These are phyloP conservation scores for Lasioglossum marginatum DNA, from an alignment of 2,888 invertebrate genomes.

Conservation along the genomic window DNA sequence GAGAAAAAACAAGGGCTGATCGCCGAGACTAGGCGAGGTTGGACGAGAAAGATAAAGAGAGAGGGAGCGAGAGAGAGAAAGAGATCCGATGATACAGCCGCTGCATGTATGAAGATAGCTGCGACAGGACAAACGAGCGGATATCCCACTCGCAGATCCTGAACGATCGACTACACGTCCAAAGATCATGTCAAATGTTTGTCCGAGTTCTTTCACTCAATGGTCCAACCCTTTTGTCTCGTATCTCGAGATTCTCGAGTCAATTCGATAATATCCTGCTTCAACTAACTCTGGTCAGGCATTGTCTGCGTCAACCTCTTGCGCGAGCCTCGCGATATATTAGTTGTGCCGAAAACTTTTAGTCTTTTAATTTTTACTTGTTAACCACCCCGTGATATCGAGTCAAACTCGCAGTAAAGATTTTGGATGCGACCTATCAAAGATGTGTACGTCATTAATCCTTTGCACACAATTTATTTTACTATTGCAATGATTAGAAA, in stretches of 20 bases:
- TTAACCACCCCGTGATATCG: not conserved
- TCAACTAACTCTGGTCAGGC: not conserved
- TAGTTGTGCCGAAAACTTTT: not conserved
- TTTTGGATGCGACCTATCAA: too few species aligned
- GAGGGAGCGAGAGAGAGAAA: not conserved
- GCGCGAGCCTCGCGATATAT: not conserved
- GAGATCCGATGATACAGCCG: constrained; percentile 24
- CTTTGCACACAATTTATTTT: not conserved
- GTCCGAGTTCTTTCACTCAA: not conserved
- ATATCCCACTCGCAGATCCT: constrained; percentile 49
- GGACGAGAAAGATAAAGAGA: not conserved
- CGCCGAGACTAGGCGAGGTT: not conserved
- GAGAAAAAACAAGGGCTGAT: constrained; percentile 52
- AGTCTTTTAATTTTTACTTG: not conserved
- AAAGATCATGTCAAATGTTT: constrained; percentile 40
- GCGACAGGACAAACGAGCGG: constrained; percentile 36
- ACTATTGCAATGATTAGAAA: not conserved
- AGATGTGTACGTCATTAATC: not conserved
- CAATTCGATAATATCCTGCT: not conserved
- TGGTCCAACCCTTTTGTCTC: not conserved
- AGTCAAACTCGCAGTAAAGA: not conserved
- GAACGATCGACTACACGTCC: constrained; percentile 50
- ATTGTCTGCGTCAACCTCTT: not conserved
- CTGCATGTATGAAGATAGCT: constrained; percentile 34
- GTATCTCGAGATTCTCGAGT: not conserved